Evolutionary conservation across 1,140 invertebrate genomes (phyloP).

Genomic region (Drosophila ohnishii): DNA sequence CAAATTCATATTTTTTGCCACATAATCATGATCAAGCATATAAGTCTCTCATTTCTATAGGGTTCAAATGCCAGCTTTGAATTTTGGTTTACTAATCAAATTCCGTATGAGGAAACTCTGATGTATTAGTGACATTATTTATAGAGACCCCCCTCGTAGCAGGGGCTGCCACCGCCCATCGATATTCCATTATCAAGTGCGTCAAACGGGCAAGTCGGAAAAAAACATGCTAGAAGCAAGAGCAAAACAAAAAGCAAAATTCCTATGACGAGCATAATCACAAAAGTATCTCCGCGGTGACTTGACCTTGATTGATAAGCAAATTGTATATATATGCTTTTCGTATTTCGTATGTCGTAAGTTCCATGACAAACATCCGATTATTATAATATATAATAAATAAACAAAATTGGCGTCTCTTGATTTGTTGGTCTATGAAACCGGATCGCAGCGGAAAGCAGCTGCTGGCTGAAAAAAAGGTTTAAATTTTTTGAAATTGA

Average conservation of each 20-base stretch:
- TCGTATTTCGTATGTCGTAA: conserved; percentile 8
- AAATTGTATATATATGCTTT: conserved; percentile 33
- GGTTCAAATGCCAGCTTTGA: conserved; percentile 5
- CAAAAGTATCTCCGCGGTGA: conserved; percentile 12
- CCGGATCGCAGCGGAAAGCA: conserved; percentile 10
- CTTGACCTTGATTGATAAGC: conserved; percentile 69
- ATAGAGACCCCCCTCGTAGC: conserved; percentile 15
- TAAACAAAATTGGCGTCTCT: neutral
- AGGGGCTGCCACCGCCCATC: neutral
- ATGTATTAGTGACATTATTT: conserved; percentile 14
- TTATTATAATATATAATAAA: conserved; percentile 4
- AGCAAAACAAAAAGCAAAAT: conserved; percentile 40
- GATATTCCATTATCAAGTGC: conserved; percentile 49
- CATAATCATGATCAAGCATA: conserved; percentile 12
- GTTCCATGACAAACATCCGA: conserved; percentile 35
- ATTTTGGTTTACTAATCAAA: conserved; percentile 28
- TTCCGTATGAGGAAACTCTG: neutral
- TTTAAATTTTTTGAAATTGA: conserved; percentile 11
- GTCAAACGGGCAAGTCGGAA: conserved; percentile 32
- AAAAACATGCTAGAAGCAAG: conserved; percentile 22
- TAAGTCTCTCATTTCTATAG: neutral
- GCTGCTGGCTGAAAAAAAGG: neutral
- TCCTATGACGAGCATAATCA: conserved; percentile 15
- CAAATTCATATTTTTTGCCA: neutral
- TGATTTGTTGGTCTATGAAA: conserved; percentile 8